phyloP scores from a whole-genome alignment of 1,140 invertebrate species.

The Fragariocoptes setiger region DNA sequence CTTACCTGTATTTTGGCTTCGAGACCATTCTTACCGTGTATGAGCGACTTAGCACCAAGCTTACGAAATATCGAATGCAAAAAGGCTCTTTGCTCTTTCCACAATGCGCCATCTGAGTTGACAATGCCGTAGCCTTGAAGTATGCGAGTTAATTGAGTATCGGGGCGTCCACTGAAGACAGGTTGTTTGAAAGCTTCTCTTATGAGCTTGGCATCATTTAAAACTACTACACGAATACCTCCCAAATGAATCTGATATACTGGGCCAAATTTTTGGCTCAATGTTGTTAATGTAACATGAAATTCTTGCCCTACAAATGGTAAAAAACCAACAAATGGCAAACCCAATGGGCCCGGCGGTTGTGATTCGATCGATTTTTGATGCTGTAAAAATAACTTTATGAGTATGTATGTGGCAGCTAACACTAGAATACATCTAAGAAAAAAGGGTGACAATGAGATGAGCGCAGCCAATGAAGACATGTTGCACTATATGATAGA shows the following conservation, averaged over 20 bases:
- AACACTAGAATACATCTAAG: no score
- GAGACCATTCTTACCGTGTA: slow-evolving; percentile 40
- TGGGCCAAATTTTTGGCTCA: slow-evolving; percentile 38
- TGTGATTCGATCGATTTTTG: no score
- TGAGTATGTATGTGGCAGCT: no score
- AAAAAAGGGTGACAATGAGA: no score
- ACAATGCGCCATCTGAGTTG: slow-evolving; percentile 56
- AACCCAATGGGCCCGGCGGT: slow-evolving; percentile 50
- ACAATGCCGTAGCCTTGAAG: slow-evolving; percentile 60
- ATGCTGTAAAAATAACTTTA: no score
- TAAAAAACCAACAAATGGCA: slow-evolving; percentile 45
- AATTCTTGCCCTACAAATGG: slow-evolving; percentile 35
- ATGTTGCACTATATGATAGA: no score
- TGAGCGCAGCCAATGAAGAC: no score
- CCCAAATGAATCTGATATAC: slow-evolving; percentile 48
- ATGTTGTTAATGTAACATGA: slow-evolving; percentile 37
- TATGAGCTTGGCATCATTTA: slow-evolving; percentile 49
- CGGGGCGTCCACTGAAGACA: slow-evolving; percentile 50
- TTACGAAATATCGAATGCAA: slow-evolving; percentile 51
- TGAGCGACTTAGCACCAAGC: slow-evolving; percentile 53
- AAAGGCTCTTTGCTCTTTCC: slow-evolving; percentile 68
- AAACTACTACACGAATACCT: slow-evolving; percentile 40
- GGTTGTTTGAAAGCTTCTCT: slow-evolving; percentile 45
- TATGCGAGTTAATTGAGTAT: slow-evolving; percentile 46
- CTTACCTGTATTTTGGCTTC: slow-evolving; percentile 50